These are phyloP conservation scores for Rhincodon typus DNA, from an alignment of 2,797 vertebrate species.

Conservation along the genomic window DNA sequence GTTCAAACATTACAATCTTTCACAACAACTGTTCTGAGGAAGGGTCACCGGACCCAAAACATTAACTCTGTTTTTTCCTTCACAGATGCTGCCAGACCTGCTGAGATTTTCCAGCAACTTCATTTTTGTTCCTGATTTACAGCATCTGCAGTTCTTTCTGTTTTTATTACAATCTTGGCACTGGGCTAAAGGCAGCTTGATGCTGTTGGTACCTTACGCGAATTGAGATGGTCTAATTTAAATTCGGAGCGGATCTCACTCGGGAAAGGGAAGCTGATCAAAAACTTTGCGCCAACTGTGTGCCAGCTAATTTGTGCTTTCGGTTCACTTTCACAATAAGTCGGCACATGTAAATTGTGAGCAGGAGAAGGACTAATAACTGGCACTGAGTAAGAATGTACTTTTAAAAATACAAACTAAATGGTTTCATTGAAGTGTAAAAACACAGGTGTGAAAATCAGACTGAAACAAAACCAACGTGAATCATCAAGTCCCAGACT, in stretches of 20 bases:
- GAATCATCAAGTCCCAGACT: not conserved
- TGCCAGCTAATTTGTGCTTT: not conserved
- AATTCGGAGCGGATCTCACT: not conserved
- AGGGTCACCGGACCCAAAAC: no score
- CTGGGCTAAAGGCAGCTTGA: not conserved
- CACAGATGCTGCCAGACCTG: no score
- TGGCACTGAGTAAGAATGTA: not conserved
- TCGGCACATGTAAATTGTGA: not conserved
- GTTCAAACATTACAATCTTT: no score
- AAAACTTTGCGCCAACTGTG: not conserved
- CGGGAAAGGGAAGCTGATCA: not conserved
- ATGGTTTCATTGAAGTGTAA: not conserved
- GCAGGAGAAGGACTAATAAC: not conserved
- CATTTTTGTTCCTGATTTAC: no score
- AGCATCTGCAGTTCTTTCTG: no score
- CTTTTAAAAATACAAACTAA: not conserved
- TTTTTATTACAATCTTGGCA: not conserved
- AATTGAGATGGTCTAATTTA: not conserved
- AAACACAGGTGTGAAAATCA: not conserved
- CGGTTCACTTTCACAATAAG: not conserved
- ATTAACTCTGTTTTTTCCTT: no score
- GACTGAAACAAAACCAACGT: not conserved
- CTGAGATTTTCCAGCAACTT: no score
- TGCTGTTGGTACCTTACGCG: not conserved
- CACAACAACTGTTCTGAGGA: no score